These are phyloP conservation scores for Rhinopomastus cyanomelas DNA, from an alignment of 2,113 vertebrate genomes.

Conservation along the genomic window DNA sequence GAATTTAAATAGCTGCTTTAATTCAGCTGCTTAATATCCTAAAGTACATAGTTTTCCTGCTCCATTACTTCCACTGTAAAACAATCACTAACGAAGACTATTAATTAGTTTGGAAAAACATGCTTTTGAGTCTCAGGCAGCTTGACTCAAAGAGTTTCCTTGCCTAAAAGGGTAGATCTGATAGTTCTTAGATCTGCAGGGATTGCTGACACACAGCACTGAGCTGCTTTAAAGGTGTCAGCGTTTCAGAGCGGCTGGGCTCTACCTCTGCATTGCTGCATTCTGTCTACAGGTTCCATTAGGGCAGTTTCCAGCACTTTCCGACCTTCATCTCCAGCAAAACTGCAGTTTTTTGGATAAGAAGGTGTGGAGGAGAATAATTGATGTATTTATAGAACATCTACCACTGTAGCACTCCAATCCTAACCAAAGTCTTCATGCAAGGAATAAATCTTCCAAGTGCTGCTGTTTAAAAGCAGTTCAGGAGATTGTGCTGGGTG, in stretches of 20 bases:
- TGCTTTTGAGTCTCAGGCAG: background rate
- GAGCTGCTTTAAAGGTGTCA: background rate
- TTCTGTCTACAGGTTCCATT: background rate
- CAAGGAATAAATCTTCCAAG: background rate
- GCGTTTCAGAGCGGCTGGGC: background rate
- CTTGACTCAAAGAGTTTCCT: background rate
- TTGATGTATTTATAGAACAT: background rate
- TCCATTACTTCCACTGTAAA: constrained; percentile 4
- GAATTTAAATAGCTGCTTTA: constrained; percentile 17
- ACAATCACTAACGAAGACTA: background rate
- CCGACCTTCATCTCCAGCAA: background rate
- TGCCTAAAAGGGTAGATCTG: background rate
- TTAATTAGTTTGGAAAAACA: background rate
- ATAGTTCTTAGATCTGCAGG: background rate
- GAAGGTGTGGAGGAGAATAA: background rate
- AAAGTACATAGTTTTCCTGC: background rate
- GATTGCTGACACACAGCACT: background rate
- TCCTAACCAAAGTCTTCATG: background rate
- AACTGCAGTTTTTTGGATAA: background rate
- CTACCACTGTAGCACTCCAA: fast-evolving
- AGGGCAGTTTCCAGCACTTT: background rate
- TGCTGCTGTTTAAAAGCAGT: background rate
- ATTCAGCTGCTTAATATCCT: background rate
- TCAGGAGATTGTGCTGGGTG: background rate
- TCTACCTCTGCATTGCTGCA: constrained; percentile 16